Base-by-base conservation (phyloP, 2,888 invertebrate species). In the Proisotoma minuta region DNA sequence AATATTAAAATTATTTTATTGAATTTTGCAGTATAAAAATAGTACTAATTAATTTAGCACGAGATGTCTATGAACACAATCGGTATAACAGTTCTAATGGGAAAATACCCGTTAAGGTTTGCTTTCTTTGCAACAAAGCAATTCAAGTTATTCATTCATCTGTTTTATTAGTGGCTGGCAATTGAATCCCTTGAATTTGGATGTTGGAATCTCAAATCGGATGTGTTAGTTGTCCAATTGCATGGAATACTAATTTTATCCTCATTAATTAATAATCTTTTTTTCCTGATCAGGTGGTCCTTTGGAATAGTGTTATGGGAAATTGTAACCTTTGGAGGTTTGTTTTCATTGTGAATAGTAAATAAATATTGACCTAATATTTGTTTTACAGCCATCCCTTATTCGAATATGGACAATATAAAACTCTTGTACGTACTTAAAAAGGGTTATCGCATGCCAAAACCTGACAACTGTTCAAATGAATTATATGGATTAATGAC, bases 81-180 rank as follows among this genome's bases (percentile, higher is more conserved):
- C 65, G 63, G 66, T 73, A 73, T 60, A 69, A 66, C 57, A 71
- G 18, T 34, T 67, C 71, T 5, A 60, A 69, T 18, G 72, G 68
- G 4, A 63, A 63, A 47, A 66, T 73, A 2, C 73, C 73, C 0
- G 49, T 73, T 12, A 73, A 73, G n/a, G n/a, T n/a, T n/a, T n/a
- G n/a, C n/a, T n/a, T n/a, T n/a, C n/a, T n/a, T n/a, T n/a, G n/a
- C n/a, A n/a, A n/a, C n/a, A n/a, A n/a, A n/a, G n/a, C n/a, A n/a
- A n/a, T n/a, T n/a, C n/a, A n/a, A n/a, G n/a, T n/a, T n/a, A n/a
- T n/a, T n/a, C n/a, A n/a, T n/a, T n/a, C n/a, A n/a, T n/a, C n/a
- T n/a, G n/a, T n/a, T n/a, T n/a, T n/a, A n/a, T n/a, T n/a, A n/a
- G 53, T 73, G 73, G 73, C 50, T 73, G 15, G 72, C 73, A 1